Conservation (phyloP, 2,888 invertebrate species). For the Andrena fulva region DNA sequence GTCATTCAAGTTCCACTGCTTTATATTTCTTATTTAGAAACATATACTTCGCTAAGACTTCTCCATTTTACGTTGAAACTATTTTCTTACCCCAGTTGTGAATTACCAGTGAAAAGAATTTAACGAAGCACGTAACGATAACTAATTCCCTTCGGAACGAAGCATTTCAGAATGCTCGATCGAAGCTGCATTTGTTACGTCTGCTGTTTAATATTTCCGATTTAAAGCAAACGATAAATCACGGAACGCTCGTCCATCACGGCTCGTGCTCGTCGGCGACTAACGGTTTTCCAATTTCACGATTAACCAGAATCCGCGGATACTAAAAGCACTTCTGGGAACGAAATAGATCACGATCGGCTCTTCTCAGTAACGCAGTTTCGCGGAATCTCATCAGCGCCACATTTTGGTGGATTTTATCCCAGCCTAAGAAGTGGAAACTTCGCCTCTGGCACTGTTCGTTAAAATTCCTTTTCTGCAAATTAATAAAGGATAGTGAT, state of each 20-base stretch:
- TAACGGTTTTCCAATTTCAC: conserved; percentile 32
- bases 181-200: neutral
- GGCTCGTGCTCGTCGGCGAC: conserved; percentile 19
- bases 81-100: too few species aligned
- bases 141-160: neutral
- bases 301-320: conserved; percentile 10
- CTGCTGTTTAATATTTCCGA: conserved; percentile 13
- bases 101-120: too few species aligned
- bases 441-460: neutral
- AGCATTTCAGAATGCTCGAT: neutral
- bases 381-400: too few species aligned
- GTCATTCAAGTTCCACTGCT: too few species aligned
- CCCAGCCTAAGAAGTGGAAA: neutral
- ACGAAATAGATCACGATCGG: neutral
- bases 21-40: too few species aligned
- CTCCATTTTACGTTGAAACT: too few species aligned
- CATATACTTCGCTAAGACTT: too few species aligned
- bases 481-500: neutral
- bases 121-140: neutral
- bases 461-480: neutral
- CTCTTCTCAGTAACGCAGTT: neutral
- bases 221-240: conserved; percentile 31
- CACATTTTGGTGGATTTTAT: neutral
- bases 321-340: neutral
- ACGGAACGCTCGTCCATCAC: conserved; percentile 22